phyloP scores from a whole-genome alignment of 2,113 vertebrate species.

The Progne subis region DNA sequence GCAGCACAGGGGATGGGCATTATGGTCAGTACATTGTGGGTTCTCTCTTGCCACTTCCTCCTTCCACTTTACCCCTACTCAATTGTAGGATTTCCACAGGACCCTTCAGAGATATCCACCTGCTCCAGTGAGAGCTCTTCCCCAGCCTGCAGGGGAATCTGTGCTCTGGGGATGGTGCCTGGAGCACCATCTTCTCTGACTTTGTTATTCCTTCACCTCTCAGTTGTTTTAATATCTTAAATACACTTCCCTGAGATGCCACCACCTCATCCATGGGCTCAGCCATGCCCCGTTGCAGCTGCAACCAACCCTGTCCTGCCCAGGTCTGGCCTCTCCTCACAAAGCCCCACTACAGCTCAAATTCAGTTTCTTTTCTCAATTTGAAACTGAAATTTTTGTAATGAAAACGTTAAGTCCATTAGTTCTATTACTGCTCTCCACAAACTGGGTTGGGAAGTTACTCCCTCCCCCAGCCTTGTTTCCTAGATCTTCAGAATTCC shows the following conservation, averaged over 20 bases:
- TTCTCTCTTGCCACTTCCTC: neutral
- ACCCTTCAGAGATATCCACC: neutral
- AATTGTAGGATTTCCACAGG: rapidly evolving
- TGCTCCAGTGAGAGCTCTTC: neutral
- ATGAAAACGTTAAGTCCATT: neutral
- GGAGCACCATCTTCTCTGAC: neutral
- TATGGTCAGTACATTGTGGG: neutral
- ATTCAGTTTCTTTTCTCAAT: neutral
- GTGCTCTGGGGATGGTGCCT: neutral
- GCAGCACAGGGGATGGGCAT: no score
- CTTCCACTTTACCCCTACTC: neutral
- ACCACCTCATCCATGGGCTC: rapidly evolving
- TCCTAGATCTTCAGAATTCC: neutral
- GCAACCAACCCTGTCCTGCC: neutral
- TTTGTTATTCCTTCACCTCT: neutral
- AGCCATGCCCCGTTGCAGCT: rapidly evolving
- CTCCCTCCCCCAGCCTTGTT: neutral
- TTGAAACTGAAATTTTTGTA: neutral
- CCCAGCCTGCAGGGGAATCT: neutral
- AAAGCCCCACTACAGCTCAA: neutral
- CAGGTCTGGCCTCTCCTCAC: neutral
- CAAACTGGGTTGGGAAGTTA: neutral
- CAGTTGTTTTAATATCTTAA: neutral
- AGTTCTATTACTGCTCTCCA: neutral
- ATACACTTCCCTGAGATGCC: rapidly evolving